Percentiles rank a stretch among this genome's conserved stretches.
Conservation (phyloP, 2,888 invertebrate genomes). For the Lobophora halterata region DNA sequence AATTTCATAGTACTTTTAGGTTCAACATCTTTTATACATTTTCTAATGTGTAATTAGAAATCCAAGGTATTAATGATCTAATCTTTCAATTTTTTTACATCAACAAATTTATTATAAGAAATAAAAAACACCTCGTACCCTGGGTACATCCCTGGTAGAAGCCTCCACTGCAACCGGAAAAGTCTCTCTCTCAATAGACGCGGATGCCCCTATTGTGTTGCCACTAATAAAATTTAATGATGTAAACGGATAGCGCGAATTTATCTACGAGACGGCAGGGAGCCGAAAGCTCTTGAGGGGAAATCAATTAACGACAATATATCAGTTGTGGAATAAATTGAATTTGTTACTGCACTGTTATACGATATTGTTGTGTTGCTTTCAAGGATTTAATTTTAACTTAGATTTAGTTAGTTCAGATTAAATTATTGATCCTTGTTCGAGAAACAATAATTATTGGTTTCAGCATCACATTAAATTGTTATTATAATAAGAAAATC, state of each 20-base stretch:
- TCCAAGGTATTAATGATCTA: no score
- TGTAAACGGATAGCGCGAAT: conserved; percentile 79
- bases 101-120: no score
- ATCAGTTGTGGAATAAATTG: conserved; percentile 62
- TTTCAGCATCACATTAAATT: no score
- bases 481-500: no score
- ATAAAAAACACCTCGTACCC: no score
- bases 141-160: conserved; percentile 13
- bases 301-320: conserved; percentile 70
- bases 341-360: conserved; percentile 46
- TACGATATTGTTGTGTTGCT: conserved; percentile 51
- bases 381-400: conserved; percentile 28
- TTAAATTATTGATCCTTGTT: no score
- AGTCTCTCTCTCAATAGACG: conserved; percentile 62
- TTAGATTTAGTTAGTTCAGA: background rate
- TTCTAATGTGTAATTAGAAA: no score
- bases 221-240: conserved; percentile 80
- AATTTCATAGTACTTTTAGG: no score
- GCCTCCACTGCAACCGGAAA: conserved; percentile 54
- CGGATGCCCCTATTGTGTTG: conserved; percentile 68
- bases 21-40: no score
- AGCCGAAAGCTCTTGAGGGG: conserved; percentile 58
- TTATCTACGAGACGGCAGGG: conserved; percentile 68
- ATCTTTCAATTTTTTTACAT: no score
- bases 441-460: no score